A percentile compares a stretch with the other conserved stretches of the same genome.
Evolutionary conservation across 2,113 vertebrate species (phyloP).

Genomic region (Cryptomyrus ogoouensis): DNA sequence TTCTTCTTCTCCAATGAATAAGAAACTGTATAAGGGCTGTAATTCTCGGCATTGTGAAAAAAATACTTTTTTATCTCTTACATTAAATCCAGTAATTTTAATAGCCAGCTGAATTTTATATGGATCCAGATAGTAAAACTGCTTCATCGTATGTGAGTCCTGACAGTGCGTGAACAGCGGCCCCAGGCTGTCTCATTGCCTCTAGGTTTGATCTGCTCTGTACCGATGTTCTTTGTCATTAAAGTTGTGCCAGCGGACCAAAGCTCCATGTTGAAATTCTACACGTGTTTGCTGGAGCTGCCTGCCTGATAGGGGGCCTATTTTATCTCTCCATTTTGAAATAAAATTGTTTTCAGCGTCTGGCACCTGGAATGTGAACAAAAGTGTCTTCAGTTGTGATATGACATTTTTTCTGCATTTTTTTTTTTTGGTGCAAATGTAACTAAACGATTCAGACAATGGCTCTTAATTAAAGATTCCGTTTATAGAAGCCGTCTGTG

Average conservation of each 20-base stretch:
- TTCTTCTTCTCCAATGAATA: background rate
- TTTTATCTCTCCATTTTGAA: constrained; percentile 1
- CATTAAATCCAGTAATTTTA: background rate
- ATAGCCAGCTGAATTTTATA: background rate
- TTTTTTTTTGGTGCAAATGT: background rate
- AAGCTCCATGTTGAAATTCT: background rate
- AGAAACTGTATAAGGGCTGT: background rate
- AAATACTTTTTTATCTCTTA: background rate
- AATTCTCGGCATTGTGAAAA: background rate
- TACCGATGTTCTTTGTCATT: background rate
- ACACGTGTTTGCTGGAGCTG: background rate
- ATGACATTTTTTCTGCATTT: background rate
- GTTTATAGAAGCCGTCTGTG: background rate
- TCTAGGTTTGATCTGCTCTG: background rate
- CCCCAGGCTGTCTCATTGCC: background rate
- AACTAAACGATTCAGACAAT: background rate
- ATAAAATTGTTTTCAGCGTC: constrained; percentile 14
- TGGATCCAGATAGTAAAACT: background rate
- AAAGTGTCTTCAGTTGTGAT: background rate
- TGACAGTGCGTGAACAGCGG: background rate
- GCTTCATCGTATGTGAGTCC: background rate
- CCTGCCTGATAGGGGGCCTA: background rate
- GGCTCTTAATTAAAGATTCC: background rate
- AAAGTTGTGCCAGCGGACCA: background rate
- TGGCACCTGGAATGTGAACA: background rate